Conservation (phyloP, 2,797 vertebrate species). For the Karalla daura region DNA sequence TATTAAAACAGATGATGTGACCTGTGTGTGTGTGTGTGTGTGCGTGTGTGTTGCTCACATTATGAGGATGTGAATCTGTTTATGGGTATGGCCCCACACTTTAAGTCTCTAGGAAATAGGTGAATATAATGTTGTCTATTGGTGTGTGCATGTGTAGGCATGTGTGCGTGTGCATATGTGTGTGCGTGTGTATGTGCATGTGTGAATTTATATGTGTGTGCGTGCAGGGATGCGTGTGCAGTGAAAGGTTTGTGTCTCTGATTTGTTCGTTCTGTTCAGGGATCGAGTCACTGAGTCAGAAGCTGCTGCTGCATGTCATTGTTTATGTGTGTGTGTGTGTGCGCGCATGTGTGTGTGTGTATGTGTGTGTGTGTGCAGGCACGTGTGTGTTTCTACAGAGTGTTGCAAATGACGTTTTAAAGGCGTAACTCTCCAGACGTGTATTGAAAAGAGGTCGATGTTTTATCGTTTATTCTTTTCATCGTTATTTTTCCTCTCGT, state of each 20-base stretch:
- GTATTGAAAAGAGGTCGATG: conserved; percentile 21
- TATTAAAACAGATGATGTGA: conserved; percentile 28
- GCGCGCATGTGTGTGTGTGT: conserved; percentile 18
- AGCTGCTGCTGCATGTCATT: conserved; percentile 31
- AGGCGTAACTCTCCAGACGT: conserved; percentile 6
- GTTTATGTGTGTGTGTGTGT: conserved; percentile 8
- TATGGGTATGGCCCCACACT: no score
- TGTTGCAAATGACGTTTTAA: conserved; percentile 25
- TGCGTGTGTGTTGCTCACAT: no score
- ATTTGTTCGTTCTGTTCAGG: conserved; percentile 38
- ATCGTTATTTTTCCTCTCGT: neutral
- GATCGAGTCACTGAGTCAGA: conserved; percentile 25
- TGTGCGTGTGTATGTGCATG: conserved; percentile 9
- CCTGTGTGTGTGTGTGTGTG: neutral
- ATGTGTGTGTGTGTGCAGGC: conserved; percentile 16
- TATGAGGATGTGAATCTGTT: no score
- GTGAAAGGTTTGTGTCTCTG: no score
- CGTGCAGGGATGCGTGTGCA: conserved; percentile 14
- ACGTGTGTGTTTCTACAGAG: no score
- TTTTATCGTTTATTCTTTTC: neutral
- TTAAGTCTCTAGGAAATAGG: no score
- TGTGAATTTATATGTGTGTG: neutral
- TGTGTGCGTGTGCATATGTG: conserved; percentile 2
- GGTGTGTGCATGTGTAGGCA: no score
- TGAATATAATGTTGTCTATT: no score